Base-by-base conservation (phyloP, 2,888 invertebrate genomes). In the Ochropacha duplaris region DNA sequence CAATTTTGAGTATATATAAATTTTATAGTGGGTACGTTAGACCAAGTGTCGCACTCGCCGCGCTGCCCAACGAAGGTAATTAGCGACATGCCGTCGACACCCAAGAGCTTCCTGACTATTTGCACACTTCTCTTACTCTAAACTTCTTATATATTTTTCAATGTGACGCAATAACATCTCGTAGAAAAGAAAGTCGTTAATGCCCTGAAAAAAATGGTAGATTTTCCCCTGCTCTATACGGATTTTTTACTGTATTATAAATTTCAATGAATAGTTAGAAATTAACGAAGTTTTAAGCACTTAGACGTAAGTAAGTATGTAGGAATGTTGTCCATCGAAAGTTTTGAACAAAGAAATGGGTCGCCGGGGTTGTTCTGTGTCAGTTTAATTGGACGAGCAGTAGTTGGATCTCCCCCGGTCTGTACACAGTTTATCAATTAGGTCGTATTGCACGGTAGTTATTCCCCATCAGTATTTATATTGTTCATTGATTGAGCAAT, bases 401-500 rank as follows among this genome's bases (percentile, higher is more conserved):
- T 74, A 74, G 71, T 74, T 78, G 79, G 77, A 78, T 78, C 83
- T 82, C 78, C 70, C 77, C 62, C 69, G 76, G 66, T 74, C 74
- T 73, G 69, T 74, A 74, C 74, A 79, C 81, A 80, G 81, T 84
- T 77, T 79, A 83, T 84, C 86, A 87, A 88, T 88, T 89, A 86
- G 81, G 78, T 77, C 78, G 76, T 76, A 81, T 79, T 77, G 79
- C 77, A 75, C 76, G 74, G 73, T 72, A 71, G 78, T 80, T 81
- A 72, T 77, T 70, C 74, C 75, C 76, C 74, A 79, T 79, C 79
- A 73, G 66, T 83, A 78, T 84, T 83, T 81, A 80, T 81, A 79
- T 80, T 79, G 81, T 75, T 77, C 80, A 74, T 77, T 81, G 81
- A 87, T 87, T 84, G 77, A 80, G 74, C 78, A 82, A 83, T 77